Conservation (phyloP, 2,797 vertebrate genomes). For the Phoxinus dragarum region DNA sequence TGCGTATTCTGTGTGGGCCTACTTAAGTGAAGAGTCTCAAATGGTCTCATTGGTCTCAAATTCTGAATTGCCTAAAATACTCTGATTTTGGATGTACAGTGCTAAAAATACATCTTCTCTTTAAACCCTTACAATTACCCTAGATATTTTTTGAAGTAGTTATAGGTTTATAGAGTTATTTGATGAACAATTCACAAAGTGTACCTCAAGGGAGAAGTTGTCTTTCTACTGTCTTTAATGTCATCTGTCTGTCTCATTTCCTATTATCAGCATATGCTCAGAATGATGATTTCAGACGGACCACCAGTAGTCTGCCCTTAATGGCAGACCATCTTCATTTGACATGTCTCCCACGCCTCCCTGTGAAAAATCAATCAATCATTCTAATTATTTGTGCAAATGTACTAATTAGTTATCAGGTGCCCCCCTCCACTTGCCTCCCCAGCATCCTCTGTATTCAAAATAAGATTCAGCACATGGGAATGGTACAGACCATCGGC, state of each 20-base stretch:
- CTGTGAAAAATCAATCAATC: conserved; percentile 85
- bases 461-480: conserved; percentile 80
- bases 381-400: conserved; percentile 87
- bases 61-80: conserved; percentile 16
- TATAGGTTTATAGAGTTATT: conserved; percentile 37
- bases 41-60: conserved; percentile 31
- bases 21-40: conserved; percentile 15
- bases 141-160: conserved; percentile 46
- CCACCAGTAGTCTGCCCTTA: conserved; percentile 66
- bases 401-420: conserved; percentile 86
- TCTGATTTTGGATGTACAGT: conserved; percentile 34
- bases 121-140: conserved; percentile 49
- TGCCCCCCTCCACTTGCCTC: conserved; percentile 80
- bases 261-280: conserved; percentile 41
- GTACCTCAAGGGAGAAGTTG: conserved; percentile 24
- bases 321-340: conserved; percentile 76
- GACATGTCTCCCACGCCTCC: conserved; percentile 78
- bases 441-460: conserved; percentile 85
- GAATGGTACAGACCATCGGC: conserved; percentile 83
- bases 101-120: conserved; percentile 46
- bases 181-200: conserved; percentile 48
- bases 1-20: neutral
- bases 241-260: conserved; percentile 48
- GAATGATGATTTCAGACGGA: conserved; percentile 59
- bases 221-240: conserved; percentile 46